Percentiles rank a stretch among this genome's conserved stretches.
phyloP scores from a whole-genome alignment of 2,888 invertebrate genomes.

The Drosophila subsilvestris region DNA sequence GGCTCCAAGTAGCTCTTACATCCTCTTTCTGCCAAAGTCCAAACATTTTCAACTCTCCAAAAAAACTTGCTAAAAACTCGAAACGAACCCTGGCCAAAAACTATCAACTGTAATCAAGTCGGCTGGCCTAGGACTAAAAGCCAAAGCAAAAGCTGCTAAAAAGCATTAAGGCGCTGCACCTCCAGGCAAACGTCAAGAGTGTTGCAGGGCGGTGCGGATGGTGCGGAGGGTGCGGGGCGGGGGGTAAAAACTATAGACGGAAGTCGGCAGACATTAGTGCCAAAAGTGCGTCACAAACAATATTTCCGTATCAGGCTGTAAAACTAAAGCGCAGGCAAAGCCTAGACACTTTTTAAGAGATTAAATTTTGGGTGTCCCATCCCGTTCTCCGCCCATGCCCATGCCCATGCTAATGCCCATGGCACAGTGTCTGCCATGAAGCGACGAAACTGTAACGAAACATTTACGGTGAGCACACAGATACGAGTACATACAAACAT shows the following conservation, averaged over 20 bases:
- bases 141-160: conserved; percentile 71
- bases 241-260: conserved; percentile 66
- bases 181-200: conserved; percentile 30
- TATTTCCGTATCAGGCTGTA: conserved; percentile 75
- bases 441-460: conserved; percentile 60
- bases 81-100: conserved; percentile 53
- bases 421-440: conserved; percentile 41
- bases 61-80: conserved; percentile 29
- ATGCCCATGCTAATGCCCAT: not conserved
- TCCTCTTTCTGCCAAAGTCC: conserved; percentile 9
- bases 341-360: conserved; percentile 80
- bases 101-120: conserved; percentile 80
- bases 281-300: conserved; percentile 80
- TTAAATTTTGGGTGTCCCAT: conserved; percentile 64
- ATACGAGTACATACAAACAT: conserved; percentile 29
- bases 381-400: conserved; percentile 20
- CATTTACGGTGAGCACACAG: conserved; percentile 67
- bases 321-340: conserved; percentile 56
- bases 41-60: conserved; percentile 63
- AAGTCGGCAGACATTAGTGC: conserved; percentile 79
- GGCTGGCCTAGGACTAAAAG: conserved; percentile 64
- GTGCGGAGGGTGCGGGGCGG: conserved; percentile 8
- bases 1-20: conserved; percentile 13
- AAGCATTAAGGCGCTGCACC: conserved; percentile 67
- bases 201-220: too few relatives aligned